Conservation (phyloP, 1,140 invertebrate species). For the Zaprionus inermis region DNA sequence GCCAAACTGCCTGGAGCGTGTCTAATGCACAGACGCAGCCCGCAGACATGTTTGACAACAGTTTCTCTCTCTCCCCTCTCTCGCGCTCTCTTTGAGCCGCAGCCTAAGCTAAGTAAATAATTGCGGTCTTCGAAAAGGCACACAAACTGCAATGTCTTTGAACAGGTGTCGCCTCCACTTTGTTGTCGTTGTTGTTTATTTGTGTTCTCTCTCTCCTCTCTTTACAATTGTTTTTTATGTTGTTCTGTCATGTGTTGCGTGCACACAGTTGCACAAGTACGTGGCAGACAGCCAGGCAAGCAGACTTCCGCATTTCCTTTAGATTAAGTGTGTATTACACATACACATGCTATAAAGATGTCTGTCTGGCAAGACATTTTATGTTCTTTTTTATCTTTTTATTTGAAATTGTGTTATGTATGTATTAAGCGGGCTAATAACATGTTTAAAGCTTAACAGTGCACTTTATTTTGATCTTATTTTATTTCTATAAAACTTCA, state of each 20-base stretch:
- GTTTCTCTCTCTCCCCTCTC: slow-evolving; percentile 7
- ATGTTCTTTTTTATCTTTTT: background rate
- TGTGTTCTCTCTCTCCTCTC: slow-evolving; percentile 26
- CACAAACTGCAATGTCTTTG: slow-evolving; percentile 52
- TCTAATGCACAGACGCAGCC: slow-evolving; percentile 20
- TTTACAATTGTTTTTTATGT: slow-evolving; percentile 19
- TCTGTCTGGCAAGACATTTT: background rate
- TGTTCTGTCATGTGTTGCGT: slow-evolving; percentile 38
- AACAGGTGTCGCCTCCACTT: slow-evolving; percentile 55
- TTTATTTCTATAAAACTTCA: background rate
- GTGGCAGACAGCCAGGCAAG: slow-evolving; percentile 24
- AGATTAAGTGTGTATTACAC: background rate
- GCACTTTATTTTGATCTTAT: background rate
- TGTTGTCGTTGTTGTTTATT: slow-evolving; percentile 43
- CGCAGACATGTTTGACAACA: slow-evolving; percentile 11
- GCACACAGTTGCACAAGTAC: slow-evolving; percentile 26
- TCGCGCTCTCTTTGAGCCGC: slow-evolving; percentile 33
- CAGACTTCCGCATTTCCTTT: slow-evolving; percentile 38
- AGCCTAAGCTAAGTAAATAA: slow-evolving; percentile 52
- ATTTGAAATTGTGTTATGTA: background rate
- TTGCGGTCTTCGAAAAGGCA: slow-evolving; percentile 45
- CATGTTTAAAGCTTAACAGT: background rate
- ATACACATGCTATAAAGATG: background rate
- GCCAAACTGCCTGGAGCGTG: background rate
- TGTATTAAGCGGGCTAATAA: background rate